Percentiles rank a stretch among this genome's conserved stretches.
Evolutionary conservation across 2,888 invertebrate genomes (phyloP).

Genomic region (Ichneumoninae sp.): DNA sequence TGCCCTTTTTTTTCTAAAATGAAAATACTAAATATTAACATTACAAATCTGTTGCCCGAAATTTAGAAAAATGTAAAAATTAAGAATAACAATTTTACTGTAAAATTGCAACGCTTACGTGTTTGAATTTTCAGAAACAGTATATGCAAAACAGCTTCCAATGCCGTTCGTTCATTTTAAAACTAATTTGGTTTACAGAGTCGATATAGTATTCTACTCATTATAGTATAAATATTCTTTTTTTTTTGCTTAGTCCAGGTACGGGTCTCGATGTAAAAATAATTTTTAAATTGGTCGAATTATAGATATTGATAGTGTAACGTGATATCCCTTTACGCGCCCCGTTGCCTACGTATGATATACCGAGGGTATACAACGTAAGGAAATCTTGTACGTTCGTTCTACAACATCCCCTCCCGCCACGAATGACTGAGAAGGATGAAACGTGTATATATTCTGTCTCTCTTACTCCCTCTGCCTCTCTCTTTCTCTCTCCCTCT

Average conservation of each 20-base stretch:
- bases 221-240: not conserved
- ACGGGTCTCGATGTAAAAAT: not conserved
- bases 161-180: too few species aligned
- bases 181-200: too few species aligned
- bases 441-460: constrained; percentile 30
- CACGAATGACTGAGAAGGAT: constrained; percentile 54
- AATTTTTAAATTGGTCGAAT: not conserved
- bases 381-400: constrained; percentile 63
- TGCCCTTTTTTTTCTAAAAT: too few species aligned
- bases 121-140: too few species aligned
- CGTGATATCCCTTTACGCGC: constrained; percentile 39
- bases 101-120: too few species aligned
- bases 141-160: too few species aligned
- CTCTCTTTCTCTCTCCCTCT: constrained; percentile 50
- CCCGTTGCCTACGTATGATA: constrained; percentile 31
- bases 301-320: not conserved
- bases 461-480: constrained; percentile 30
- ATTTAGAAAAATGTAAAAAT: too few species aligned
- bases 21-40: too few species aligned
- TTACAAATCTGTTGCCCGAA: too few species aligned
- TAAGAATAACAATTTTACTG: too few species aligned
- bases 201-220: not conserved
- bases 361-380: constrained; percentile 35
- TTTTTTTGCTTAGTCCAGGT: not conserved
- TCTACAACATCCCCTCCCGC: constrained; percentile 39